These are phyloP conservation scores for Heliconius hermathena DNA, from an alignment of 1,140 invertebrate species.

Conservation along the genomic window DNA sequence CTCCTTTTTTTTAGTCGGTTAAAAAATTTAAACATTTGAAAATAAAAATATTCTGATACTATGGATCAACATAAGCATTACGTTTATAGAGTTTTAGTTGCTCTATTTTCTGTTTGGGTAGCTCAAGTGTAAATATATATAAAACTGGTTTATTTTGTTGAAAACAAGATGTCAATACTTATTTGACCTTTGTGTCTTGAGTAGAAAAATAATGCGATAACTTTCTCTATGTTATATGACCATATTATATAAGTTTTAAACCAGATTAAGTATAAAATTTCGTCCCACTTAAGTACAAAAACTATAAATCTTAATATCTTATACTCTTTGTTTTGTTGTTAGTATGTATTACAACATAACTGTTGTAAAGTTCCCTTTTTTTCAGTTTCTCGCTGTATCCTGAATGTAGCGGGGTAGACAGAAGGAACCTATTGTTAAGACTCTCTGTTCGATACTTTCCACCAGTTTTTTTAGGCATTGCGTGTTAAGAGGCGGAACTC, in stretches of 20 bases:
- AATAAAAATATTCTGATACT: too few relatives aligned
- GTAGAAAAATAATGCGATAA: slow-evolving; percentile 20
- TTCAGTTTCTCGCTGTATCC: too few relatives aligned
- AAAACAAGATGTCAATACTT: slow-evolving; percentile 6
- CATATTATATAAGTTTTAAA: slow-evolving; percentile 9
- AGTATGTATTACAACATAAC: too few relatives aligned
- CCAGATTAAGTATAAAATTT: slow-evolving; percentile 16
- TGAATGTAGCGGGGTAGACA: too few relatives aligned
- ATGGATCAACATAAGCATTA: too few relatives aligned
- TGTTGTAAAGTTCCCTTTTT: too few relatives aligned
- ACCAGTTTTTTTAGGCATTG: too few relatives aligned
- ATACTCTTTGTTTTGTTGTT: not conserved
- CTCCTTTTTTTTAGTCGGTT: too few relatives aligned
- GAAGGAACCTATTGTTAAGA: too few relatives aligned
- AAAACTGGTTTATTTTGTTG: slow-evolving; percentile 3
- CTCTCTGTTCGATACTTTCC: too few relatives aligned
- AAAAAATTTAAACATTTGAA: too few relatives aligned
- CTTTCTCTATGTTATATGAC: slow-evolving; percentile 24
- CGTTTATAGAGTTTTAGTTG: not conserved
- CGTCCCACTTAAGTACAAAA: slow-evolving; percentile 3
- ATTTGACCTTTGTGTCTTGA: not conserved
- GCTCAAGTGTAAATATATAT: not conserved
- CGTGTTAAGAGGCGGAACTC: too few relatives aligned
- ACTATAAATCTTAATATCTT: slow-evolving; percentile 6
- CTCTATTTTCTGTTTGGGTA: not conserved